Percentiles rank a stretch among this genome's conserved stretches.
phyloP scores from a whole-genome alignment of 2,113 vertebrate genomes.

The Sinocyclocheilus maitianheensis region DNA sequence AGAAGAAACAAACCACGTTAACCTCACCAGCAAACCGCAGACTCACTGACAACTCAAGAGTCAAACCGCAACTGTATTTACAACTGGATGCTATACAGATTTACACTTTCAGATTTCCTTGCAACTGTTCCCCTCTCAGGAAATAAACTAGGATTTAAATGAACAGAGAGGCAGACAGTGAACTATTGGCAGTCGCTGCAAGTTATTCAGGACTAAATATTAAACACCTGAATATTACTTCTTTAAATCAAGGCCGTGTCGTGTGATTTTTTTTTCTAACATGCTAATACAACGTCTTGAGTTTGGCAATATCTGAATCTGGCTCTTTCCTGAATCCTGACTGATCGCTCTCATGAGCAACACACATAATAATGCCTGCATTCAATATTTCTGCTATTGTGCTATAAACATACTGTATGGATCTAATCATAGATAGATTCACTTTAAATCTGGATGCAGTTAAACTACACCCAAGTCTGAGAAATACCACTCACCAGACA shows the following conservation, averaged over 20 bases:
- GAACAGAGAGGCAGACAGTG: conserved; percentile 17
- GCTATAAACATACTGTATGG: not conserved
- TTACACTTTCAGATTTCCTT: conserved; percentile 27
- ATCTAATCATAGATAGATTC: conserved; percentile 7
- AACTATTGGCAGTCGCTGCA: conserved; percentile 23
- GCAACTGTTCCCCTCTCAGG: conserved; percentile 3
- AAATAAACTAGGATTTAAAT: conserved; percentile 11
- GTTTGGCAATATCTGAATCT: conserved; percentile 6
- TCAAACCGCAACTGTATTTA: conserved; percentile 34
- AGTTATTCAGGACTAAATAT: not conserved
- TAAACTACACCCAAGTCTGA: conserved; percentile 2
- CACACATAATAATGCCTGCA: not conserved
- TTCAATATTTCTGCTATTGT: not conserved
- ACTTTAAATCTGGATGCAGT: conserved; percentile 20
- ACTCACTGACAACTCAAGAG: not conserved
- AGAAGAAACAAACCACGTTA: conserved; percentile 55
- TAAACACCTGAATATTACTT: conserved; percentile 8
- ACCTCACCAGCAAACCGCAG: conserved; percentile 43
- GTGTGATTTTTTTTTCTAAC: not conserved
- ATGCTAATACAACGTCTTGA: not conserved
- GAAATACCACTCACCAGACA: not conserved
- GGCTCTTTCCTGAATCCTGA: not conserved
- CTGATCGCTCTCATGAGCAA: not conserved
- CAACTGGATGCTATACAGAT: conserved; percentile 26
- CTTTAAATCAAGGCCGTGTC: not conserved